Evolutionary conservation across 2,113 vertebrate species (phyloP).

Genomic region (Piprites chloris): DNA sequence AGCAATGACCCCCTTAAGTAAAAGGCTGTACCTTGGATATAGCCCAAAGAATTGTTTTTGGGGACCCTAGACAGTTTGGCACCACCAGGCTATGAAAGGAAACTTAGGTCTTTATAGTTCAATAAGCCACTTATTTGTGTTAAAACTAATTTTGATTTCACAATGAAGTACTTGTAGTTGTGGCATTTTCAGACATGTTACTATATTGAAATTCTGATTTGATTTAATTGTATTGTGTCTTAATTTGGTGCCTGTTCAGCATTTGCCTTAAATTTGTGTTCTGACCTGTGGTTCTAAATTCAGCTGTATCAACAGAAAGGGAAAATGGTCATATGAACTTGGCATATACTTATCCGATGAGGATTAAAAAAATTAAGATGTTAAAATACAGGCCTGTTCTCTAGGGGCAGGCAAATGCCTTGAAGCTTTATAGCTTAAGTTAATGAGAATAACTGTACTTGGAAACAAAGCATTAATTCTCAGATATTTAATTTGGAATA

Average conservation of each 20-base stretch:
- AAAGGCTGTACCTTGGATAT: background rate
- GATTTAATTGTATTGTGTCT: background rate
- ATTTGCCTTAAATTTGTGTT: background rate
- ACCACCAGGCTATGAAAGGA: background rate
- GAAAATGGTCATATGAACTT: background rate
- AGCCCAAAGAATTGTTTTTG: background rate
- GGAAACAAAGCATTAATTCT: background rate
- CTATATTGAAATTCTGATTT: background rate
- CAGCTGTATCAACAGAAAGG: background rate
- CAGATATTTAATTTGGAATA: background rate
- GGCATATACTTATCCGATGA: background rate
- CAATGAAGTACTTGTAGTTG: background rate
- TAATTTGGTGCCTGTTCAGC: background rate
- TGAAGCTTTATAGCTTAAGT: background rate
- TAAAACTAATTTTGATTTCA: background rate
- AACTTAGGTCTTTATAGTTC: background rate
- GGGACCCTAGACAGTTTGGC: background rate
- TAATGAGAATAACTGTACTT: slow-evolving; percentile 8
- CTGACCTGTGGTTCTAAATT: background rate
- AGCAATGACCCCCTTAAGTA: background rate
- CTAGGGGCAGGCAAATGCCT: background rate
- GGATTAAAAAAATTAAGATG: background rate
- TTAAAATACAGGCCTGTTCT: background rate
- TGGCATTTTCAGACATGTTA: background rate
- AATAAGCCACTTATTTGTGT: background rate